Conservation (phyloP, 2,888 invertebrate species). For the Sarcophaga caerulescens region DNA sequence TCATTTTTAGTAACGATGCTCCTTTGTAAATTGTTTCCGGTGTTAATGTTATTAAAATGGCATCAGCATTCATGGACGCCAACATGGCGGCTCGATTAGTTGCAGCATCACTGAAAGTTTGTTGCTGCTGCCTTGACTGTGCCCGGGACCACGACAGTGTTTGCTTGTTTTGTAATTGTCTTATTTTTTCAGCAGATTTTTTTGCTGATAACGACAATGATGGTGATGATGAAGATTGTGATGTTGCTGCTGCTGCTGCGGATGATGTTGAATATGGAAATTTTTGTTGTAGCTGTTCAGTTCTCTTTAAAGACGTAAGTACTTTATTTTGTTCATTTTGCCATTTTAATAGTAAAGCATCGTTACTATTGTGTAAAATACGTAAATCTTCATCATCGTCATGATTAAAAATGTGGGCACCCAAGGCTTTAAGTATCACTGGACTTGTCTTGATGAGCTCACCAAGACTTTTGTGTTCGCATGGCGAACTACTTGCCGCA, state of each 20-base stretch:
- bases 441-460: slow-evolving; percentile 81
- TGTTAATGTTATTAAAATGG: slow-evolving; percentile 81
- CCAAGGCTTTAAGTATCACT: slow-evolving; percentile 80
- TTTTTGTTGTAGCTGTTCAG: slow-evolving; percentile 15
- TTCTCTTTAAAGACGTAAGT: slow-evolving; percentile 59
- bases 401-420: slow-evolving; percentile 79
- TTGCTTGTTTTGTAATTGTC: slow-evolving; percentile 46
- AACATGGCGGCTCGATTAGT: slow-evolving; percentile 57
- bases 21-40: slow-evolving; percentile 81
- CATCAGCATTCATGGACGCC: slow-evolving; percentile 68
- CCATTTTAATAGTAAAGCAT: slow-evolving; percentile 65
- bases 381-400: slow-evolving; percentile 69
- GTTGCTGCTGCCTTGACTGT: slow-evolving; percentile 34
- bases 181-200: slow-evolving; percentile 56
- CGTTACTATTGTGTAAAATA: slow-evolving; percentile 60
- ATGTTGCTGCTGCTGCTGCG: slow-evolving; percentile 55
- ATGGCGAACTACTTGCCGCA: slow-evolving; percentile 67
- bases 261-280: slow-evolving; percentile 13
- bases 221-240: slow-evolving; percentile 41
- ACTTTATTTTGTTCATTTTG: slow-evolving; percentile 68
- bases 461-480: slow-evolving; percentile 78
- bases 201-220: background rate
- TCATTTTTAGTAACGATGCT: slow-evolving; percentile 78
- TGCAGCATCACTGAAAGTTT: slow-evolving; percentile 56
- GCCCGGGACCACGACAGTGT: slow-evolving; percentile 1